phyloP scores from a whole-genome alignment of 1,140 invertebrate species.

The Drosophila erecta region DNA sequence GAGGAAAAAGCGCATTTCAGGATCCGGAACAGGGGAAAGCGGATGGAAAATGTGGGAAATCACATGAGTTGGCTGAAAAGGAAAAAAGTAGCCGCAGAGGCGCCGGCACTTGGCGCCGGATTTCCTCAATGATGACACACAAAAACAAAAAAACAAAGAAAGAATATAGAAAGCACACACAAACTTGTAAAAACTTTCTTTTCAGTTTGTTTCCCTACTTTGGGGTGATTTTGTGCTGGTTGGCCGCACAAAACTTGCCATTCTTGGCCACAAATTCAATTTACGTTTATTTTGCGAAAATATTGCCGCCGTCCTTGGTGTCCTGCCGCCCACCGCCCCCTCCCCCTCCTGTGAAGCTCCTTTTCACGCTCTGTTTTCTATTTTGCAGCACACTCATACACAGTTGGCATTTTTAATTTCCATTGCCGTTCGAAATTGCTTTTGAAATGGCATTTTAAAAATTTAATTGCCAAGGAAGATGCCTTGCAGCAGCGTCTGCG shows the following conservation, averaged over 20 bases:
- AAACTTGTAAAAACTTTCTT: conserved; percentile 42
- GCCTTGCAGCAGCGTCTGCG: conserved; percentile 42
- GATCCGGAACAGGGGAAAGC: not conserved
- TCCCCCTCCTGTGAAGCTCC: not conserved
- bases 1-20: conserved; percentile 43
- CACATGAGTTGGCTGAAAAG: conserved; percentile 41
- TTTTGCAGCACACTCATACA: not conserved
- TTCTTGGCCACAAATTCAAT: conserved; percentile 62
- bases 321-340: not conserved
- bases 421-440: conserved; percentile 51
- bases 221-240: conserved; percentile 32
- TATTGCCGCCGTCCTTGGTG: conserved; percentile 36
- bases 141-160: conserved; percentile 3
- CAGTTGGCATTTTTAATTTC: conserved; percentile 61
- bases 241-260: conserved; percentile 27
- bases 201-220: conserved; percentile 30
- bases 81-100: conserved; percentile 43
- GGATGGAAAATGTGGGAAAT: not conserved
- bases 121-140: conserved; percentile 43
- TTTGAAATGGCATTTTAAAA: conserved; percentile 77
- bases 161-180: not conserved
- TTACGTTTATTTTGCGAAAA: conserved; percentile 62
- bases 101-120: conserved; percentile 58
- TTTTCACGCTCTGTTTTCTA: conserved; percentile 33
- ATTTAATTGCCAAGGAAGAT: conserved; percentile 67